Base-by-base conservation (phyloP, 2,888 invertebrate genomes). In the Hirtodrosophila alboralis region DNA sequence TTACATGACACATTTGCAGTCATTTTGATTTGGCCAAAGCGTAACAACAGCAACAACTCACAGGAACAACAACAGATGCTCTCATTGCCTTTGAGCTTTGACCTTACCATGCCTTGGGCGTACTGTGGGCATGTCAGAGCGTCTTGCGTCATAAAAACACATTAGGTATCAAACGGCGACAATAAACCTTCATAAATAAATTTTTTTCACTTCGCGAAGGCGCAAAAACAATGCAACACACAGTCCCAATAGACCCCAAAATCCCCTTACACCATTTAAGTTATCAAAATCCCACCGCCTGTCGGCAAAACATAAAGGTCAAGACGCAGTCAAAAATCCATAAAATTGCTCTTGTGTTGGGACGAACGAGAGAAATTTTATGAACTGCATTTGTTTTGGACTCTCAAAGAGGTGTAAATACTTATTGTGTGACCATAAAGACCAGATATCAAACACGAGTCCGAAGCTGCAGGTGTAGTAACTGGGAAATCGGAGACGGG, bases 101-200 rank as follows among this genome's bases (percentile, higher is more conserved):
- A 78, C 80, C 78, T 80, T 80, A 52, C 31, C 14, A n/a, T 33
- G 34, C 16, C n/a, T 9, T 30, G 31, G 30, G 21, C 26, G 60
- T 21, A 5, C 9, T 36, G 51, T 36, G 56, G 71, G 63, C 56
- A 58, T 58, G 44, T 27, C 51, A 30, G 40, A 64, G 70, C 77
- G 73, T 64, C 75, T 70, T 80, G 80, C 80, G 73, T 23, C 80
- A 80, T 80, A 80, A 80, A 75, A 77, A 63, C 64, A 77, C 77
- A 75, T 79, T 79, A 80, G 62, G 71, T 66, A 78, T 78, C 80
- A 80, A 75, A 68, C 75, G 70, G 67, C 74, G 63, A 71, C 78
- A 80, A 79, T 79, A 80, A 79, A 79, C 75, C 80, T 79, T 66
- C 59, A 77, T 70, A 75, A 73, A 77, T 73, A 77, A 56, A 72